Percentiles rank a stretch among this genome's conserved stretches.
These are phyloP conservation scores for Philypnodon macrostomus DNA, from an alignment of 2,797 vertebrate genomes.

Conservation along the genomic window DNA sequence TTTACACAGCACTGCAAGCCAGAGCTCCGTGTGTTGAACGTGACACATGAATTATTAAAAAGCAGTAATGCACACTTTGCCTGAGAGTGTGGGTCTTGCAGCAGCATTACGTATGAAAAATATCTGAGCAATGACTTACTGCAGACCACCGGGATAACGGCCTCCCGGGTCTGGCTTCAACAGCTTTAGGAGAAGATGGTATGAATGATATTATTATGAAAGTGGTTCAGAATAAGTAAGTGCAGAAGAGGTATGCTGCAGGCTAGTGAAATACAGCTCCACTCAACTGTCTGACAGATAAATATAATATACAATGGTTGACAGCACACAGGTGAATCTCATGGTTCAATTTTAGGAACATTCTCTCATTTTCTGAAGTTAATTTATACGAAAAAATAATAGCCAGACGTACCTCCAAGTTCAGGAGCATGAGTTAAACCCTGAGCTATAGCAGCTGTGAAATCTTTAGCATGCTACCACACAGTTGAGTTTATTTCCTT, in stretches of 20 bases:
- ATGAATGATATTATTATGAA: not conserved
- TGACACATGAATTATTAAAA: constrained; percentile 71
- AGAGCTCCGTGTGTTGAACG: constrained; percentile 37
- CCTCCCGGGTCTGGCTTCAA: constrained; percentile 7
- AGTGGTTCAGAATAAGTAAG: not conserved
- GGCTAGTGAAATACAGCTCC: too few relatives aligned
- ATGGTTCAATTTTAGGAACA: too few relatives aligned
- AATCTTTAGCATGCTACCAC: not conserved
- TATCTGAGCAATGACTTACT: constrained; percentile 57
- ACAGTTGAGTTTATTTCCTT: not conserved
- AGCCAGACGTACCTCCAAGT: too few relatives aligned
- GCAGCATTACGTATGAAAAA: constrained; percentile 58
- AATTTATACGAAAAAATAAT: too few relatives aligned
- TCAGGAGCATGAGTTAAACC: too few relatives aligned
- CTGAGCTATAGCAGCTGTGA: too few relatives aligned
- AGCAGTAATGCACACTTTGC: constrained; percentile 71
- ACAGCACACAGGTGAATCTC: too few relatives aligned
- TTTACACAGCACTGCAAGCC: constrained; percentile 50
- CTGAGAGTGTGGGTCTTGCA: constrained; percentile 44
- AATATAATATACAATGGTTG: too few relatives aligned
- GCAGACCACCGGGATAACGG: constrained; percentile 7
- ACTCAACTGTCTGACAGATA: too few relatives aligned
- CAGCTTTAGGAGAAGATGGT: constrained; percentile 13
- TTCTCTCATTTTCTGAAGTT: too few relatives aligned
- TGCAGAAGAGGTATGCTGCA: not conserved